Percentiles rank a stretch among this genome's conserved stretches.
These are phyloP conservation scores for Cheirogaleus medius DNA, from an alignment of 2,113 vertebrate species.

Conservation along the genomic window DNA sequence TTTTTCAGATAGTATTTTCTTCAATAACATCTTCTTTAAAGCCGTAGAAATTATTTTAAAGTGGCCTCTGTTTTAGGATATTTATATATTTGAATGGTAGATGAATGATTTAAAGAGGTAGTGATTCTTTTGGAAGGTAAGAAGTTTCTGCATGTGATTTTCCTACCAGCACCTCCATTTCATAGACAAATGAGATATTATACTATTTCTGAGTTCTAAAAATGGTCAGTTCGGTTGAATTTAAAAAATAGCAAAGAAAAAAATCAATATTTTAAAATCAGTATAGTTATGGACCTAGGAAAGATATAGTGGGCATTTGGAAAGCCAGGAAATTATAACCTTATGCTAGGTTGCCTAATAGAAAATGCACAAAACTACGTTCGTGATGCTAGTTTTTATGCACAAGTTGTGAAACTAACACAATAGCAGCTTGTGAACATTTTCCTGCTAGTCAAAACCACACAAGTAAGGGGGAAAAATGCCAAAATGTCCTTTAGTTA, in stretches of 20 bases:
- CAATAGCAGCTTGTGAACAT: neutral
- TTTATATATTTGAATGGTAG: neutral
- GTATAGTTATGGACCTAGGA: neutral
- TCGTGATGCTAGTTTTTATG: neutral
- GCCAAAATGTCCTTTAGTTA: neutral
- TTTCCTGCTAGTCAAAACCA: neutral
- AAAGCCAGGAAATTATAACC: neutral
- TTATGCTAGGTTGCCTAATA: neutral
- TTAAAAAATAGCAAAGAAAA: slow-evolving; percentile 1
- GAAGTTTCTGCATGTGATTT: neutral
- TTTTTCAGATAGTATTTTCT: slow-evolving; percentile 15
- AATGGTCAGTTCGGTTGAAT: neutral
- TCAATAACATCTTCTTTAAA: neutral
- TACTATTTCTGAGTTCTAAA: neutral
- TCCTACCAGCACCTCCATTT: neutral
- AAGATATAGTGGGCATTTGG: neutral
- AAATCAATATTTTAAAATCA: neutral
- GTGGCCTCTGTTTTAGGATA: neutral
- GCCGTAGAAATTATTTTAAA: neutral
- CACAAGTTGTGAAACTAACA: neutral
- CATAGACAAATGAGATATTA: neutral
- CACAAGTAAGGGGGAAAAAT: neutral
- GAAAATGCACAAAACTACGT: neutral
- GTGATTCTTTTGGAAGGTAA: neutral
- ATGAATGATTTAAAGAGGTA: neutral